phyloP scores from a whole-genome alignment of 2,113 vertebrate genomes.

The Mesocricetus auratus region DNA sequence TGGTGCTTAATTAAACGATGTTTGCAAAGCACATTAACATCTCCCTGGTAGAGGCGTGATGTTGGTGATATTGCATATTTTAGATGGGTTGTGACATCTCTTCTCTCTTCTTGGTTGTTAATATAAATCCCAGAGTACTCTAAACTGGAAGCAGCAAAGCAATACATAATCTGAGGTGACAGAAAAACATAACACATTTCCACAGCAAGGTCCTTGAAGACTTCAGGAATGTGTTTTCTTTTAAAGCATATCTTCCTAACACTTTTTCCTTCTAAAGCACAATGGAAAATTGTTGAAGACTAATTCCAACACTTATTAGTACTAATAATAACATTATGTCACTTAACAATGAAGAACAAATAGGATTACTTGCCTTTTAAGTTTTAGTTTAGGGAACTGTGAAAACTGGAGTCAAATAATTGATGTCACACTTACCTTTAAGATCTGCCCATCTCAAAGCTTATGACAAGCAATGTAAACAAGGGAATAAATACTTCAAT shows the following conservation, averaged over 20 bases:
- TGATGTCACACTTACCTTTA: background rate
- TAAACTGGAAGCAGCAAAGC: constrained; percentile 34
- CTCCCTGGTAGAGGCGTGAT: constrained; percentile 39
- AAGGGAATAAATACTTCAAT: background rate
- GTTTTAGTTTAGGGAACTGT: background rate
- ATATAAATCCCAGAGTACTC: constrained; percentile 25
- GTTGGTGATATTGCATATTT: background rate
- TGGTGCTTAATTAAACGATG: constrained; percentile 65
- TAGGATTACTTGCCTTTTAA: constrained; percentile 18
- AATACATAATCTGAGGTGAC: constrained; percentile 47
- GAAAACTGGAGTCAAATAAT: background rate
- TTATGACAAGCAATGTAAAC: background rate
- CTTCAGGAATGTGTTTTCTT: constrained; percentile 20
- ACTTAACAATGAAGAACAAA: background rate
- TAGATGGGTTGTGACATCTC: background rate
- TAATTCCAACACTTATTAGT: background rate
- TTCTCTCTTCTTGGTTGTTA: background rate
- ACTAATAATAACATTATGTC: background rate
- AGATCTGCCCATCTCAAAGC: background rate
- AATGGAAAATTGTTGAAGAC: constrained; percentile 13
- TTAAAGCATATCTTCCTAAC: background rate
- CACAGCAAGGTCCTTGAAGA: constrained; percentile 6
- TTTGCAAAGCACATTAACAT: constrained; percentile 42
- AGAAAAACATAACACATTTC: constrained; percentile 35
- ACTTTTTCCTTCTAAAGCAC: background rate